Evolutionary conservation across 2,797 vertebrate genomes (phyloP).

Genomic region (Fistularia commersonii): DNA sequence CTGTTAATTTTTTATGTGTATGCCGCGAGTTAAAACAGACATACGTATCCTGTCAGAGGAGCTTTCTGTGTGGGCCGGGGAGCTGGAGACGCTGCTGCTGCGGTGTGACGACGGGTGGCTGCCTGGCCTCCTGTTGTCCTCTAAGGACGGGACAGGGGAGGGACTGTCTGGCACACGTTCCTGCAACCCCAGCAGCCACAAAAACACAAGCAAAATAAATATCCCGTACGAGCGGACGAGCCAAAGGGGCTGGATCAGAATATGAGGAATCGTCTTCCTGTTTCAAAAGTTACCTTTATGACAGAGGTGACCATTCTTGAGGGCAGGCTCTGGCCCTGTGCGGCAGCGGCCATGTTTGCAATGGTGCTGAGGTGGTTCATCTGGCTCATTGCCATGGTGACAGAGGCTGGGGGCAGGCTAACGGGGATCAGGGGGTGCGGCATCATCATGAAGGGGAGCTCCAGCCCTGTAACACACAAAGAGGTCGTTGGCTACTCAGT

Average conservation of each 20-base stretch:
- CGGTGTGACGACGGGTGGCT: constrained; percentile 96
- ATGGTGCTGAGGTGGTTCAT: constrained; percentile 99
- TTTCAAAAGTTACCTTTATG: constrained; percentile 89
- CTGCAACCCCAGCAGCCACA: constrained; percentile 73
- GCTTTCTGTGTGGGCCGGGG: constrained; percentile 95
- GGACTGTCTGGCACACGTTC: constrained; percentile 97
- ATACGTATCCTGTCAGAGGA: constrained; percentile 99
- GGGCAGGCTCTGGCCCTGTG: constrained; percentile 94
- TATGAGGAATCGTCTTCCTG: neutral
- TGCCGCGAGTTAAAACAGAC: constrained; percentile 66
- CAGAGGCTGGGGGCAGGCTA: constrained; percentile 98
- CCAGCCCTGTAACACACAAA: constrained; percentile 81
- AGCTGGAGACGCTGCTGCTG: constrained; percentile 99
- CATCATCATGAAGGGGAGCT: constrained; percentile 99
- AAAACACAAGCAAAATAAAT: constrained; percentile 55
- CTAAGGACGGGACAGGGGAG: constrained; percentile 93
- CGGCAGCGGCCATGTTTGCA: constrained; percentile 97
- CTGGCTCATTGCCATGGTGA: constrained; percentile 99
- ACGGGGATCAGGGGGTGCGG: constrained; percentile 98
- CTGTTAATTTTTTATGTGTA: too few relatives aligned
- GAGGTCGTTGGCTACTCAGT: constrained; percentile 64
- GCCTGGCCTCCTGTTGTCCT: constrained; percentile 94
- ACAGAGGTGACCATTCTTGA: constrained; percentile 98
- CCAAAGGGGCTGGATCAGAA: neutral
- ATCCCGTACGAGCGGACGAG: constrained; percentile 12